Evolutionary conservation across 2,888 invertebrate species (phyloP).

Genomic region (Cryptus armator): DNA sequence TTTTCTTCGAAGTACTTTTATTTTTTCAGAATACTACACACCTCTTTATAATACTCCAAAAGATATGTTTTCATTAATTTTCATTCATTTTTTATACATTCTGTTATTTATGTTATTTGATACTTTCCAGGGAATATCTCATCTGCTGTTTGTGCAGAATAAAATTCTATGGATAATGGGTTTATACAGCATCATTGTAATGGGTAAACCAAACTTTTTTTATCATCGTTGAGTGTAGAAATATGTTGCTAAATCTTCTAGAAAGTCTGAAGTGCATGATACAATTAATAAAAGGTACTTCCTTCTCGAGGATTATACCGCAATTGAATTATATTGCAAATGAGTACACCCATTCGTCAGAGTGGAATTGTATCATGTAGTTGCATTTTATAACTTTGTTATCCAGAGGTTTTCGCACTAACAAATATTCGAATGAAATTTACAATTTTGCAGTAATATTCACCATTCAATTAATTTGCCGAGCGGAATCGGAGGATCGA

Average conservation of each 20-base stretch:
- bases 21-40: no score
- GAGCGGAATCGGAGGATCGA: not conserved
- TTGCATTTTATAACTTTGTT: not conserved
- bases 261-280: no score
- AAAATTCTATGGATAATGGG: not conserved
- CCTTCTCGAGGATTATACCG: not conserved
- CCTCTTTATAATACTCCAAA: no score
- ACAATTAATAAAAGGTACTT: not conserved
- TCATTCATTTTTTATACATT: not conserved
- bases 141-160: not conserved
- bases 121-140: not conserved
- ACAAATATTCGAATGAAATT: not conserved
- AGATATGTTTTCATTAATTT: no score
- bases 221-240: not conserved
- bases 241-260: no score
- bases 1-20: no score
- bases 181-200: not conserved
- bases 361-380: not conserved
- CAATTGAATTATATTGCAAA: not conserved
- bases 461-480: not conserved
- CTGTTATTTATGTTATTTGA: not conserved
- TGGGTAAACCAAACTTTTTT: not conserved
- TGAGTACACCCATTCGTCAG: not conserved
- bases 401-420: not conserved
- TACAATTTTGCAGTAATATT: not conserved